Evolutionary conservation across 2,113 vertebrate genomes (phyloP), one percentile per base, ranked within the genome.

Genomic region (Hymenochirus boettgeri): DNA sequence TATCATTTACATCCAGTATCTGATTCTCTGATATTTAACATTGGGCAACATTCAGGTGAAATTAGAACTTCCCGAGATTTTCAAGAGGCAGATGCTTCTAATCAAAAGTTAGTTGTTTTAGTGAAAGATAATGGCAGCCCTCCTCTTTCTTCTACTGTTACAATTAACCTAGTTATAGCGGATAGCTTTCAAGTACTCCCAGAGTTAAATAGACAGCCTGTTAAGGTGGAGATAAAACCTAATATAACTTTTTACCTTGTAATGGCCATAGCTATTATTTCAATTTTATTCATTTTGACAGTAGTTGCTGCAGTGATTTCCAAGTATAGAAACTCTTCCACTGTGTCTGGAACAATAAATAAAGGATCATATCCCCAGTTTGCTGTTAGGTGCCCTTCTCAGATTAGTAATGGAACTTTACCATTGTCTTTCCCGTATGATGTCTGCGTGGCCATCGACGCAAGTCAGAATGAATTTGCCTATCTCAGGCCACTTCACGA

Each of bases 161-260:
- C 79, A 13, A 45, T 91, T 54, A 75, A 82, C n/a, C 82, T 90
- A 37, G 75, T 85, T 1, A 83, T 92, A 31, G 79, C 83, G 75
- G 88, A 90, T 60, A 76, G 82, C 33, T 58, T 65, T n/a, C 37
- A 75, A 66, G 4, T 61, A 5, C 48, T 52, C 24, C 62, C 45
- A 23, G 57, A 55, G 19, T 31, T 67, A 29, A 56, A 26, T 0
- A 62, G 63, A 0, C n/a, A 1, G 0, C 10, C 61, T 0, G 10
- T 1, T 1, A 23, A 26, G 0, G 2, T 52, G 0, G 70, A 72
- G 15, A 15, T 57, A 17, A 70, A 73, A 12, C 6, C 46, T 0
- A 35, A 75, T 2, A 22, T 71, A 71, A 79, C 25, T 42, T 75
- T n/a, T 70, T 53, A 26, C 29, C 48, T 62, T 18, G 23, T 62